Conservation (phyloP, 2,113 vertebrate species). For the Mesocricetus auratus region DNA sequence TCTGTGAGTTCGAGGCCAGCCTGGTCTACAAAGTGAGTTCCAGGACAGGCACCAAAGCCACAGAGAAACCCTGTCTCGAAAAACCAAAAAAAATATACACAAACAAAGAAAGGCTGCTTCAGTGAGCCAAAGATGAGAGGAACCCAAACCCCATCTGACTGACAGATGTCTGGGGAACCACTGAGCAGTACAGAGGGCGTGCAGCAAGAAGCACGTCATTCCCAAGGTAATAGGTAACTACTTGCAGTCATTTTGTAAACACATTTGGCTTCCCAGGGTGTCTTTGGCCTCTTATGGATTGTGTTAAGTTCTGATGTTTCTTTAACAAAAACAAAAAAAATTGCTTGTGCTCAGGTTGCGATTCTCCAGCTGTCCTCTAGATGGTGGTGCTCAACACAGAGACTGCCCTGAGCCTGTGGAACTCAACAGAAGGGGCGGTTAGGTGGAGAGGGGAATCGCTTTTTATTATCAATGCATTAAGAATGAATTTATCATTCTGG, state of each 20-base stretch:
- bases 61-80: too few species aligned
- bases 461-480: constrained; percentile 80
- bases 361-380: constrained; percentile 56
- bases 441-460: neutral
- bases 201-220: constrained; percentile 46
- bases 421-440: neutral
- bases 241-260: constrained; percentile 76
- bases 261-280: constrained; percentile 72
- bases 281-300: constrained; percentile 51
- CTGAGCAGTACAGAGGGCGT: neutral
- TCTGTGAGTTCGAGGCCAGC: too few species aligned
- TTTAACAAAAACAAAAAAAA: neutral
- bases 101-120: neutral
- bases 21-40: too few species aligned
- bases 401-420: neutral
- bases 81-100: neutral
- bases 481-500: constrained; percentile 81
- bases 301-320: constrained; percentile 55
- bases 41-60: too few species aligned
- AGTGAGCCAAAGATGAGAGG: neutral
- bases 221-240: constrained; percentile 62
- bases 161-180: neutral
- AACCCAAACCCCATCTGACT: neutral
- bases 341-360: neutral
- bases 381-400: constrained; percentile 65